Percentiles rank a stretch among this genome's conserved stretches.
phyloP scores from a whole-genome alignment of 2,113 vertebrate genomes.

The Austrofundulus limnaeus region DNA sequence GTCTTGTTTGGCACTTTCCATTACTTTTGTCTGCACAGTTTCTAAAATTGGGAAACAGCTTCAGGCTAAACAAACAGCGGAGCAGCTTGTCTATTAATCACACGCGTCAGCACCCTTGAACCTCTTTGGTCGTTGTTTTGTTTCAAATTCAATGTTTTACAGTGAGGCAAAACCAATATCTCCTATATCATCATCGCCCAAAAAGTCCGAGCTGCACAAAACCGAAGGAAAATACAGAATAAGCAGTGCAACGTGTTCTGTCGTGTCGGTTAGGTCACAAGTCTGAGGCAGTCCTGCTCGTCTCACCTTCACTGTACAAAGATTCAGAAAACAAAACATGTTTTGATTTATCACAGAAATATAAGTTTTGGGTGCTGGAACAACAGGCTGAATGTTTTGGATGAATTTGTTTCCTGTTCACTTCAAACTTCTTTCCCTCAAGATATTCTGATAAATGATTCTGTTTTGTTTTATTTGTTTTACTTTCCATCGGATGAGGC shows the following conservation, averaged over 20 bases:
- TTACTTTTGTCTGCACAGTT: not conserved
- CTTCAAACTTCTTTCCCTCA: not conserved
- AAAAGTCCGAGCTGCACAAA: not conserved
- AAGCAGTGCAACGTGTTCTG: conserved; percentile 6
- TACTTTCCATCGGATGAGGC: conserved; percentile 12
- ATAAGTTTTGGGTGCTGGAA: conserved; percentile 18
- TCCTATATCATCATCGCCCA: not conserved
- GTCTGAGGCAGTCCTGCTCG: conserved; percentile 6
- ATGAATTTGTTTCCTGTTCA: conserved; percentile 17
- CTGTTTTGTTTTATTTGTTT: conserved; percentile 19
- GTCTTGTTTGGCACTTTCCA: not conserved
- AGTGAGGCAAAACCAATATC: not conserved
- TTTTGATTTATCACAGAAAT: conserved; percentile 60
- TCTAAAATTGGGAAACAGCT: conserved; percentile 3
- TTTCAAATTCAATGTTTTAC: not conserved
- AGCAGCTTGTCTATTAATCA: not conserved
- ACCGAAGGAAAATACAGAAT: conserved; percentile 10
- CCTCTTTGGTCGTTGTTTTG: not conserved
- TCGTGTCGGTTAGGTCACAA: conserved; percentile 2
- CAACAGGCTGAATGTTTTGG: conserved; percentile 18
- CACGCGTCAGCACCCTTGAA: conserved; percentile 1
- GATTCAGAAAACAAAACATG: conserved; percentile 55
- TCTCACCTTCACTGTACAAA: conserved; percentile 43
- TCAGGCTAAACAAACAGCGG: not conserved
- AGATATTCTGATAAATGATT: not conserved